A percentile compares a stretch with the other conserved stretches of the same genome.
Evolutionary conservation across 2,113 vertebrate genomes (phyloP).

Genomic region (Pelmatolapia mariae): DNA sequence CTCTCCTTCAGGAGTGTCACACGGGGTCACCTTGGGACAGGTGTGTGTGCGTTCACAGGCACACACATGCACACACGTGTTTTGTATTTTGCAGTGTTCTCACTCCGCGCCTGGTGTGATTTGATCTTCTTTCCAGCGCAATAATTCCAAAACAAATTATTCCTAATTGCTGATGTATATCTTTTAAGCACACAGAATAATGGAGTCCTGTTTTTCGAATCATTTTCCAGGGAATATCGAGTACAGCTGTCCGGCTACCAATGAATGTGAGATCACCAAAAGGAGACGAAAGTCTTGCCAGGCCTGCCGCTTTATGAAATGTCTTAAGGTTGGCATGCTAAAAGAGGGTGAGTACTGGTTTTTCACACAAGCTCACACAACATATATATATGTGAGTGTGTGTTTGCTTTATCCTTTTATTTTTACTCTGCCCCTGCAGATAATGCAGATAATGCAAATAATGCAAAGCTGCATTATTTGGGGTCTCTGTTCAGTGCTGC

Average conservation of each 20-base stretch:
- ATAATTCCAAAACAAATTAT: not conserved
- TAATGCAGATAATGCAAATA: too few species aligned
- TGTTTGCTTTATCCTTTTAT: not conserved
- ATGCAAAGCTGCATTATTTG: not conserved
- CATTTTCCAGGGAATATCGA: slow-evolving; percentile 88
- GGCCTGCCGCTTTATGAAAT: slow-evolving; percentile 99
- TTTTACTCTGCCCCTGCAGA: not conserved
- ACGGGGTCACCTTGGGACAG: slow-evolving; percentile 62
- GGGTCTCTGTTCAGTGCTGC: not conserved
- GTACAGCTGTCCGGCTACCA: slow-evolving; percentile 97
- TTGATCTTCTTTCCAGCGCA: not conserved
- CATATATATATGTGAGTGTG: not conserved
- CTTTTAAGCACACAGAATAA: not conserved
- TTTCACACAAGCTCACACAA: not conserved
- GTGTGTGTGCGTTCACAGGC: slow-evolving; percentile 10
- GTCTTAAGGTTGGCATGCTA: slow-evolving; percentile 98
- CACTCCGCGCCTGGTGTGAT: not conserved
- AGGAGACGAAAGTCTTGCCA: slow-evolving; percentile 98
- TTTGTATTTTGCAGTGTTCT: not conserved
- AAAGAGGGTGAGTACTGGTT: slow-evolving; percentile 88
- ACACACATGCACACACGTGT: not conserved
- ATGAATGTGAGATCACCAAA: slow-evolving; percentile 98
- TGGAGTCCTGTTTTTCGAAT: not conserved
- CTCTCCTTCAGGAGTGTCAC: slow-evolving; percentile 51
- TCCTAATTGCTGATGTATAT: not conserved